These are phyloP conservation scores for Acanthosepion lycidas DNA, from an alignment of 2,888 invertebrate species.

Conservation along the genomic window DNA sequence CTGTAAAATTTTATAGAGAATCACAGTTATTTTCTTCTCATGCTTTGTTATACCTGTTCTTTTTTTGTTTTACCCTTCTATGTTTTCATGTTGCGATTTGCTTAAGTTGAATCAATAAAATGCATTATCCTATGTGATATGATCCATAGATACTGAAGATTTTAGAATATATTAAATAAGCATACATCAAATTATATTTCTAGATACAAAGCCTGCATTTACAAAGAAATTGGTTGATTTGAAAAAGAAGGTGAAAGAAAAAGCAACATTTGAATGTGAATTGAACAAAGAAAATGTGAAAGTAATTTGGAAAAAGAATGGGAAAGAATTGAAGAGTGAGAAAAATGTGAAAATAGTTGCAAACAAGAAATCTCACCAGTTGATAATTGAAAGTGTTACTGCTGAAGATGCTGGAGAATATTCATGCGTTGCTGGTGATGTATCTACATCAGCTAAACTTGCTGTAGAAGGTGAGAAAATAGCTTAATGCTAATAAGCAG, in stretches of 20 bases:
- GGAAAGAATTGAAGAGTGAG: conserved; percentile 13
- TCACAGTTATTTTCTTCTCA: too few relatives aligned
- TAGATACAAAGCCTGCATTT: conserved; percentile 25
- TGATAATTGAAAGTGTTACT: conserved; percentile 44
- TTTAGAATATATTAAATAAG: too few relatives aligned
- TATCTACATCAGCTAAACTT: conserved; percentile 53
- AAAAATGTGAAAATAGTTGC: conserved; percentile 42
- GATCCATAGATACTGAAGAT: too few relatives aligned
- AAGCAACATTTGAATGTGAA: not conserved
- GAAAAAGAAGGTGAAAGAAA: not conserved
- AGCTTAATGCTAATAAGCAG: too few relatives aligned
- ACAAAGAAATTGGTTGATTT: not conserved
- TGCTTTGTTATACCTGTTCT: too few relatives aligned
- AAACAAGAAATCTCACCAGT: not conserved
- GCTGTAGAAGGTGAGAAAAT: conserved; percentile 53
- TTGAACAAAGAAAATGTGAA: conserved; percentile 38
- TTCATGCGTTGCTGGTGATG: conserved; percentile 59
- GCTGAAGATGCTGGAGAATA: conserved; percentile 64
- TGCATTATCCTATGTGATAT: too few relatives aligned
- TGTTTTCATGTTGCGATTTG: too few relatives aligned
- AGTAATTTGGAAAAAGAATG: conserved; percentile 38
- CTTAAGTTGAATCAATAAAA: too few relatives aligned
- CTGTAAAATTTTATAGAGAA: too few relatives aligned
- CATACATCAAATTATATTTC: not conserved
- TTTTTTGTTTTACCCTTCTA: too few relatives aligned